Evolutionary conservation across 2,888 invertebrate genomes (phyloP), one percentile per base, ranked within the genome.

Genomic region (Ophion ventricosus): DNA sequence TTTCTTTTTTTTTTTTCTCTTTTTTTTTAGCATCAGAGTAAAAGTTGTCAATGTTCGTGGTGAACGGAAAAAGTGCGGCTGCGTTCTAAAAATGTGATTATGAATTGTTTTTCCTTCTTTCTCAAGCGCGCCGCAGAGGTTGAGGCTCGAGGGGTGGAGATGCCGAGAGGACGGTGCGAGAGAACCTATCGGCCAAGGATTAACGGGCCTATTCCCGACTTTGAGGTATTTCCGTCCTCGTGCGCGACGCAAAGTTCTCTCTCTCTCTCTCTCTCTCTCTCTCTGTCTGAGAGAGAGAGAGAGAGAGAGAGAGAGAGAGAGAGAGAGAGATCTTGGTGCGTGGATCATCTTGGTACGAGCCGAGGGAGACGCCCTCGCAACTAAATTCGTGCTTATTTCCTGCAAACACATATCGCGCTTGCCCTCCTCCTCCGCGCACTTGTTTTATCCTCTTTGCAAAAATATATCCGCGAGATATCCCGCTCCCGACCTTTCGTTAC

Each of bases 211-310:
- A 86, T 85, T 87, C 84, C 83, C 78, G 85, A 86, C 88, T 88
- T 88, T 81, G 87, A 83, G 86, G 84, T 88, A 85, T 90, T 90
- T 90, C 85, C 80, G 88, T 89, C 87, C 74, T 25, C 63, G 35
- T 73, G 76, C 59, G 81, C 11, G 57, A 26, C 8, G 74, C 49
- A 25, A 63, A 26, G 29, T 49, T 54, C 29, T 5, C 26, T 61
- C 73, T n/a, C n/a, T n/a, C n/a, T n/a, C n/a, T n/a, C n/a, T n/a
- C n/a, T n/a, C n/a, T n/a, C n/a, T n/a, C n/a, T n/a, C n/a, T n/a
- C n/a, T n/a, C n/a, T n/a, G n/a, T n/a, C n/a, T n/a, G n/a, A n/a
- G n/a, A n/a, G n/a, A n/a, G n/a, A n/a, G n/a, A n/a, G n/a, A n/a
- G n/a, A n/a, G n/a, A n/a, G n/a, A n/a, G n/a, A n/a, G n/a, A n/a